A percentile compares a stretch with the other conserved stretches of the same genome.
phyloP scores from a whole-genome alignment of 2,888 invertebrate genomes.

The Chrysotoxum bicinctum region DNA sequence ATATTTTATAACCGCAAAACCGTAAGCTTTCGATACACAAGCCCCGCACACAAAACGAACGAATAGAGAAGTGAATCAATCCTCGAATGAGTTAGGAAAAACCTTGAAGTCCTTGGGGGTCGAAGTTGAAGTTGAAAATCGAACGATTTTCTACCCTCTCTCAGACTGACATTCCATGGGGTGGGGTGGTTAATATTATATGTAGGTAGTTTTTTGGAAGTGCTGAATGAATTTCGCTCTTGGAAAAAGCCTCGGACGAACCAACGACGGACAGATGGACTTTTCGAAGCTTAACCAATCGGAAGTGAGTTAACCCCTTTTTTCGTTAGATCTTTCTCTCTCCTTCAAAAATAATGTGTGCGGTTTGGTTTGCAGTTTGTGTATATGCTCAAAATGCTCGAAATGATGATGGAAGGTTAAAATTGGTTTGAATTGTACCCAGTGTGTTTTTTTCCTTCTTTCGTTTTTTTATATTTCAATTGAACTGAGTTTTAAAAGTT shows the following conservation, averaged over 20 bases:
- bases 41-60: not conserved
- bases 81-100: constrained; percentile 52
- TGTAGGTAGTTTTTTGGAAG: not conserved
- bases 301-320: constrained; percentile 46
- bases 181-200: not conserved
- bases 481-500: constrained; percentile 50
- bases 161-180: not conserved
- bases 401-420: constrained; percentile 35
- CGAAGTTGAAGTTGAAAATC: constrained; percentile 16
- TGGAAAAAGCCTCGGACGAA: constrained; percentile 31
- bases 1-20: constrained; percentile 63
- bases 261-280: constrained; percentile 20
- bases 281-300: constrained; percentile 40
- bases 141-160: not conserved
- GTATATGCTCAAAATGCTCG: not conserved
- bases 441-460: constrained; percentile 16
- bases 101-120: constrained; percentile 30
- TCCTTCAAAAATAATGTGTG: not conserved
- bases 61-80: constrained; percentile 25
- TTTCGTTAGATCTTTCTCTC: not conserved
- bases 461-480: constrained; percentile 21
- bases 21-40: constrained; percentile 26
- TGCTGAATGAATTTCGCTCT: constrained; percentile 38
- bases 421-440: constrained; percentile 40
- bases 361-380: constrained; percentile 5